A percentile compares a stretch with the other conserved stretches of the same genome.
phyloP scores from a whole-genome alignment of 37 sponge, comb jelly and placozoan genomes.

The Bolinopsis microptera region DNA sequence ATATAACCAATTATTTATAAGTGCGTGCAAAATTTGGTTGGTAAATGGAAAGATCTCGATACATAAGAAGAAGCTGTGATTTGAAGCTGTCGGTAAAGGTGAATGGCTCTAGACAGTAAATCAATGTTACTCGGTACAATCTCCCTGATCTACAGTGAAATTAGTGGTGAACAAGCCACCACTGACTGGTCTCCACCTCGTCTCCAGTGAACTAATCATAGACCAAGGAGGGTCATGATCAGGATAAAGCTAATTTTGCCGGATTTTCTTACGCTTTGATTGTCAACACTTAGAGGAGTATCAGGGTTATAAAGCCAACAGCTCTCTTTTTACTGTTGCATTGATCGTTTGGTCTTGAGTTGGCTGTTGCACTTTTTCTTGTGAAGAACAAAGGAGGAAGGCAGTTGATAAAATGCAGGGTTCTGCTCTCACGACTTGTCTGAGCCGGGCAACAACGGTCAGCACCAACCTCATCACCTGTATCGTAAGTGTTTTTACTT shows the following conservation, averaged over 20 bases:
- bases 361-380: too few relatives aligned
- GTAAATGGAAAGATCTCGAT: too few relatives aligned
- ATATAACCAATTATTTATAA: too few relatives aligned
- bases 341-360: too few relatives aligned
- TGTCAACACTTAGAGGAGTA: neutral
- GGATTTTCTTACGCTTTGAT: neutral
- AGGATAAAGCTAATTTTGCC: neutral
- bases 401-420: neutral
- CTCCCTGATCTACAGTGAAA: neutral
- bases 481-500: neutral
- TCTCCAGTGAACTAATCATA: neutral
- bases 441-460: neutral
- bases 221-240: neutral
- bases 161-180: neutral
- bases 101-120: neutral
- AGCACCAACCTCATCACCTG: neutral
- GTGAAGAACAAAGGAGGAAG: too few relatives aligned
- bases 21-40: too few relatives aligned
- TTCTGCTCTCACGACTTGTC: neutral
- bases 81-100: too few relatives aligned
- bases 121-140: neutral
- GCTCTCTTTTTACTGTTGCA: too few relatives aligned
- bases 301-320: too few relatives aligned
- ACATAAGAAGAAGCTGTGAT: too few relatives aligned
- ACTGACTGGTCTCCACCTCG: neutral